Base-by-base conservation (phyloP, 2,888 invertebrate species). In the Eupsilia transversa region DNA sequence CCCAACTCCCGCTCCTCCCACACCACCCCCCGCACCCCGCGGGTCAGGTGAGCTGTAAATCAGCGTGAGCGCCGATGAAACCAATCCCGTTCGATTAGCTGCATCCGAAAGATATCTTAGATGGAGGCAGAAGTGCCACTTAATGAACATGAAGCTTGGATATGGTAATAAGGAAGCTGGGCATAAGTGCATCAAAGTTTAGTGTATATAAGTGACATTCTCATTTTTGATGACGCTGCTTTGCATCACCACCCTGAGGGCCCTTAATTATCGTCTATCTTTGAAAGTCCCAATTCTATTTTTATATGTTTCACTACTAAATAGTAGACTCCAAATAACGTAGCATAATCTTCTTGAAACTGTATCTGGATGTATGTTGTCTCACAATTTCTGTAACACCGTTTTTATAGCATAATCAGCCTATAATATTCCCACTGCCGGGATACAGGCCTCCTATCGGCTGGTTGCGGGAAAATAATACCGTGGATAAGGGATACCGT, bases 1-100 rank as follows among this genome's bases (percentile, higher is more conserved):
- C 64, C 17, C 67, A 5, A 20, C 20, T 7, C 46, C 20, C 17
- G 43, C 27, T 17, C 12, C 41, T 33, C 49, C 68, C 33, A 0
- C 54, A 30, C 71, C 56, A 10, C 46, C 7, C 23, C 20, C n/a
- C 60, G 6, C 60, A 14, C 7, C 64, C 38, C 64, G 56, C 43
- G 46, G 81, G 82, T 85, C 82, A 87, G 80, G 83, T 80, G 84
- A 74, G 84, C 83, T 81, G 89, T 91, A 90, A 90, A 90, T 91
- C 92, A 90, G 85, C 77, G 86, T 78, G 84, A 86, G 84, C 87
- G 84, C 74, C 81, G 82, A 80, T 79, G 86, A 87, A 90, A 87
- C 88, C 91, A 88, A 91, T 91, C 90, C 90, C 85, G 87, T 89
- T 91, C 90, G 89, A 91, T 91, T 90, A 90, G 88, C 78, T 79